These are phyloP conservation scores for Sylvilagus bachmani DNA, from an alignment of 2,113 vertebrate species.

Conservation along the genomic window DNA sequence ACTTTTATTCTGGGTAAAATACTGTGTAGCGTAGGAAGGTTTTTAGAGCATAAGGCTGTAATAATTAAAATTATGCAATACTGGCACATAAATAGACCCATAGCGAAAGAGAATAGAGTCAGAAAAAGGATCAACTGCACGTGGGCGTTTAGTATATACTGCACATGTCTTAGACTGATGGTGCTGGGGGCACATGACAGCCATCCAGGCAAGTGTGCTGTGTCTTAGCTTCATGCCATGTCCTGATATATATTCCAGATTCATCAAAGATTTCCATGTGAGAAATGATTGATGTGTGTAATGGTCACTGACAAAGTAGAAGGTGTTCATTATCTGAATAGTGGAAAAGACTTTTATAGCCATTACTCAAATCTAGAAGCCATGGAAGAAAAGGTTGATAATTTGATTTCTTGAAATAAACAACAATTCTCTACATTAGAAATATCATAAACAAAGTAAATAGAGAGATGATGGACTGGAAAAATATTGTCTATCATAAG, in stretches of 20 bases:
- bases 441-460: background rate
- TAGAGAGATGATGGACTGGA: background rate
- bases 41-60: background rate
- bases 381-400: background rate
- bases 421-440: background rate
- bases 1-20: background rate
- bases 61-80: background rate
- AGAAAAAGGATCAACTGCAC: background rate
- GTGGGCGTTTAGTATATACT: too few relatives aligned
- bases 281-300: background rate
- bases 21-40: background rate
- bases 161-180: too few relatives aligned
- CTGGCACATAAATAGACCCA: background rate
- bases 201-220: background rate
- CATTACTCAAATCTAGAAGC: background rate
- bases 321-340: background rate
- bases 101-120: background rate
- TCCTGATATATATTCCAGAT: background rate
- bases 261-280: background rate
- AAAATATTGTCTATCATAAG: background rate
- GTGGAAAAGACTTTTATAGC: background rate
- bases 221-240: background rate
- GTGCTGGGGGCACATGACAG: background rate
- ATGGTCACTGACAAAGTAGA: background rate
- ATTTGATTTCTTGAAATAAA: conserved; percentile 34